Evolutionary conservation across 2,113 vertebrate species (phyloP), one percentile per base, ranked within the genome.

Genomic region (Mastomys natalensis): DNA sequence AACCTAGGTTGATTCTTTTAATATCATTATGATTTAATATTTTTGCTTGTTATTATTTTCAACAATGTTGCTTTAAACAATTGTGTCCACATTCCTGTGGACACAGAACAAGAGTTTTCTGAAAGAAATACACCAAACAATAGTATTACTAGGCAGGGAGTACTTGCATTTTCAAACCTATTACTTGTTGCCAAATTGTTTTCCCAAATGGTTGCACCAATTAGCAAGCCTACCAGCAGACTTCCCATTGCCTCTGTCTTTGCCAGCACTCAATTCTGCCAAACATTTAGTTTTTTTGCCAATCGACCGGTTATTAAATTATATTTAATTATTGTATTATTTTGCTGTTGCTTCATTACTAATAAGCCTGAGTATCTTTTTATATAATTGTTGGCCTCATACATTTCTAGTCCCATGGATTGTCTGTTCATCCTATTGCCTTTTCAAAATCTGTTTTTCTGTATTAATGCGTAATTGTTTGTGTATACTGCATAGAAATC

Each of bases 231-330:
- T 88, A 78, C 77, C 77, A 82, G 82, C 26, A 91, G 66, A 90
- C 17, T 91, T 91, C 62, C 45, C 77, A 48, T 84, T 93, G 81
- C 68, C 81, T 55, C 12, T 13, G 40, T 74, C 40, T 21, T 55
- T 31, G 66, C 43, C 62, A 89, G n/a, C 6, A 89, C 21, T 64
- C 19, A 34, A 34, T 40, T 87, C 24, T 80, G 84, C 73, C 86
- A 96, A 94, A 94, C 16, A 74, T 64, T 90, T 84, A 40, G 21
- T 43, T 87, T 82, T 82, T 93, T 87, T 85, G 96, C 58, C 82
- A 90, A 78, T 95, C 5, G 76, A n/a, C 80, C 58, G 29, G 31
- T 77, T 90, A 81, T 66, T 84, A 74, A 96, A 77, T 86, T 48
- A 55, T 48, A 94, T 88, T 88, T 88, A 94, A 92, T 76, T 58